Percentiles rank a stretch among this genome's conserved stretches.
These are phyloP conservation scores for Adoxophyes honmai DNA, from an alignment of 1,140 invertebrate species.

Conservation along the genomic window DNA sequence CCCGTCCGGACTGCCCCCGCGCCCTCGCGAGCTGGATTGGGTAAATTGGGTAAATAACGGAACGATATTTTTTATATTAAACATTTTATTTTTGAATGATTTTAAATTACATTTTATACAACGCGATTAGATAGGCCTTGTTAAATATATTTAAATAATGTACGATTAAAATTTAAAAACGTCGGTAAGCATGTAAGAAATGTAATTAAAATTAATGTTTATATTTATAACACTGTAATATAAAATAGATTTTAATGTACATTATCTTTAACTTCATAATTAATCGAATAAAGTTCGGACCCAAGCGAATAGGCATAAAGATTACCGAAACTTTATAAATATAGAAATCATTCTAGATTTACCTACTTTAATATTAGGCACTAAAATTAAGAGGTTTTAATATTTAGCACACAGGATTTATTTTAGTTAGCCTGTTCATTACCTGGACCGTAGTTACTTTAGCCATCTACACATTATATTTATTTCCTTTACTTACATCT, in stretches of 20 bases:
- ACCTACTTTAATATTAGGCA: slow-evolving; percentile 43
- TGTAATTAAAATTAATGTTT: slow-evolving; percentile 62
- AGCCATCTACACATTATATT: slow-evolving; percentile 31
- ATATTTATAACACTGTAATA: slow-evolving; percentile 44
- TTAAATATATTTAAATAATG: slow-evolving; percentile 49
- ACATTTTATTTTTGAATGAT: slow-evolving; percentile 53
- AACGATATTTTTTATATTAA: slow-evolving; percentile 46
- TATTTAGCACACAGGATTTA: slow-evolving; percentile 31
- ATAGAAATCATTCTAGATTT: slow-evolving; percentile 32
- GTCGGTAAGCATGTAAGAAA: slow-evolving; percentile 41
- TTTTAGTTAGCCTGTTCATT: slow-evolving; percentile 25
- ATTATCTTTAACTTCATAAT: slow-evolving; percentile 38
- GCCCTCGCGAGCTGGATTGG: background rate
- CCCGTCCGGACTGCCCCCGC: slow-evolving; percentile 4
- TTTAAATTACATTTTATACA: slow-evolving; percentile 52
- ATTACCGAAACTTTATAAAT: slow-evolving; percentile 32
- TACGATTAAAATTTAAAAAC: slow-evolving; percentile 52
- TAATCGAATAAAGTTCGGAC: slow-evolving; percentile 32
- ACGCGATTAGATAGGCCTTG: slow-evolving; percentile 43
- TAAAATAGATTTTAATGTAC: slow-evolving; percentile 52
- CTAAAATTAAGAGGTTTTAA: slow-evolving; percentile 55
- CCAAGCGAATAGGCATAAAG: slow-evolving; percentile 27
- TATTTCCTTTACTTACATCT: slow-evolving; percentile 19
- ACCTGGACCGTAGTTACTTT: slow-evolving; percentile 33
- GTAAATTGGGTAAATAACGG: slow-evolving; percentile 5